These are phyloP conservation scores for Madoqua kirkii DNA, from an alignment of 2,113 vertebrate species.

Conservation along the genomic window DNA sequence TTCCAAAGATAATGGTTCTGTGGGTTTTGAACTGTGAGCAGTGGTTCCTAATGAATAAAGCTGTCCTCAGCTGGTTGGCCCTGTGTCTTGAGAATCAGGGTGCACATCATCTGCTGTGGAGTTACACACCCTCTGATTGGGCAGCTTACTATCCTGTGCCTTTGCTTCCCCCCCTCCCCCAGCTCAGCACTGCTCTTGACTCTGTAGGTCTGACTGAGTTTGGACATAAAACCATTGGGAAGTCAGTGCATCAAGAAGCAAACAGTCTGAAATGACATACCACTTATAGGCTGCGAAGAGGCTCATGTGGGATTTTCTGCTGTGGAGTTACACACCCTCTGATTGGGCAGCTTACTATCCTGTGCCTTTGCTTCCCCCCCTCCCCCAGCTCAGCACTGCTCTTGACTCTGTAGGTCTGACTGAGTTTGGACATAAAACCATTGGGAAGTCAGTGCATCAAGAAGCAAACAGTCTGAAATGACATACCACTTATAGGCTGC, in stretches of 20 bases:
- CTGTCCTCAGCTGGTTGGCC: neutral
- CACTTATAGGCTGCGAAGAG: constrained; percentile 16
- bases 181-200: neutral
- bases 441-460: constrained; percentile 14
- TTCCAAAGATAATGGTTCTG: neutral
- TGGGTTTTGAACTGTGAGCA: neutral
- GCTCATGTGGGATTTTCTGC: neutral
- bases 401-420: neutral
- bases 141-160: fast-evolving
- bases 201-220: neutral
- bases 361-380: fast-evolving
- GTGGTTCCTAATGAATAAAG: neutral
- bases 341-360: neutral
- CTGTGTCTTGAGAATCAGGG: neutral
- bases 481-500: constrained; percentile 13
- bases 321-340: neutral
- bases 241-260: neutral
- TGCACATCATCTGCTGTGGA: neutral
- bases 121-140: neutral
- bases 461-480: neutral
- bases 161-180: neutral
- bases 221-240: constrained; percentile 46
- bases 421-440: constrained; percentile 47
- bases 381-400: neutral
- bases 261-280: neutral